phyloP scores from a whole-genome alignment of 2,113 vertebrate species.

The Poeciliopsis retropinna region DNA sequence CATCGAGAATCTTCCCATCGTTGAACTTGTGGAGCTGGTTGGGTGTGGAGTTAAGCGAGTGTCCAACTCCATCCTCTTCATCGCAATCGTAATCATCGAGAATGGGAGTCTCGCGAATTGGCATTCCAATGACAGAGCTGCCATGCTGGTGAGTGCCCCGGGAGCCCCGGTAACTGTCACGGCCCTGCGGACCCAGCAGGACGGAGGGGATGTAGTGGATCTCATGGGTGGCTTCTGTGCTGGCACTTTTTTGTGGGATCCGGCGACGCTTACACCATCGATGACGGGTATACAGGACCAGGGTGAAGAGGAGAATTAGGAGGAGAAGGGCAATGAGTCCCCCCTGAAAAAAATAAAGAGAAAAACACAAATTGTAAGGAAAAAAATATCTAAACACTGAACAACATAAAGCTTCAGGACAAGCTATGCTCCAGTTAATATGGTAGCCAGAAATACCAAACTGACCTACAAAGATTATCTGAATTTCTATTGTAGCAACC shows the following conservation, averaged over 20 bases:
- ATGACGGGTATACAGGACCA: conserved; percentile 92
- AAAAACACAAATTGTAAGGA: neutral
- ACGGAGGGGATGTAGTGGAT: conserved; percentile 99
- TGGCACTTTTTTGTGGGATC: conserved; percentile 95
- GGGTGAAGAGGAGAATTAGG: conserved; percentile 92
- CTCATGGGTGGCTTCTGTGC: conserved; percentile 96
- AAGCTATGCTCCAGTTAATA: neutral
- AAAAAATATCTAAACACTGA: neutral
- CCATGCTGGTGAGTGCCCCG: conserved; percentile 87
- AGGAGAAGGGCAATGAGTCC: conserved; percentile 94
- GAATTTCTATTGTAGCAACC: too few species aligned
- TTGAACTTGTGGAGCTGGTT: conserved; percentile 76
- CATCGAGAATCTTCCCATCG: conserved; percentile 84
- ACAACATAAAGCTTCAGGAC: neutral
- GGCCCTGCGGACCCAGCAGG: conserved; percentile 91
- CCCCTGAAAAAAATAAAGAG: conserved; percentile 78
- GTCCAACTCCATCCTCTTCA: conserved; percentile 86
- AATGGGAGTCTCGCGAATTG: conserved; percentile 96
- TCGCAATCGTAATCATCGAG: conserved; percentile 94
- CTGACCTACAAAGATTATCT: too few species aligned
- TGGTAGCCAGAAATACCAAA: too few species aligned
- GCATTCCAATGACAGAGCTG: conserved; percentile 92
- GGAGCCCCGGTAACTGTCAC: conserved; percentile 88
- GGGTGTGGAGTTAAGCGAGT: conserved; percentile 73
- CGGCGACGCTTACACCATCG: conserved; percentile 94